Percentiles rank a stretch among this genome's conserved stretches.
Conservation (phyloP, 2,113 vertebrate genomes). For the Oxyruncus cristatus region DNA sequence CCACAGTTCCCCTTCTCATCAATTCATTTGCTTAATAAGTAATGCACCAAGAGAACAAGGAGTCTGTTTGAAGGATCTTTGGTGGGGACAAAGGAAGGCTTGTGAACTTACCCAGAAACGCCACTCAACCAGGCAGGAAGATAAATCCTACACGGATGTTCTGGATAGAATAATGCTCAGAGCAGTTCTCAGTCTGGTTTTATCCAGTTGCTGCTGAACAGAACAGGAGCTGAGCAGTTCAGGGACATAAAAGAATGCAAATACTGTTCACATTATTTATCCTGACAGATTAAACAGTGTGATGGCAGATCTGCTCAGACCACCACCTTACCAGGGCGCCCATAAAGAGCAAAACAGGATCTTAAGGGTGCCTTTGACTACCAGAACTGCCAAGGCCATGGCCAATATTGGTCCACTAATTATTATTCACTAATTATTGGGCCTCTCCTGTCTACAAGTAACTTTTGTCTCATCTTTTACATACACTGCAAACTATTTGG, state of each 20-base stretch:
- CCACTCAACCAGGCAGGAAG: neutral
- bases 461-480: neutral
- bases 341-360: neutral
- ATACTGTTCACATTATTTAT: neutral
- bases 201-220: neutral
- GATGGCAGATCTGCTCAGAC: neutral
- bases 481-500: neutral
- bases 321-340: neutral
- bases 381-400: neutral
- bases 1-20: neutral
- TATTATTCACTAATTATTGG: neutral
- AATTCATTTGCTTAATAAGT: neutral
- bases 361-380: neutral
- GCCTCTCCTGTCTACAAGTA: neutral
- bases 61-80: neutral
- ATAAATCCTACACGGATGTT: neutral
- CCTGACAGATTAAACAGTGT: neutral
- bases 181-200: neutral
- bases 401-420: neutral
- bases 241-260: neutral
- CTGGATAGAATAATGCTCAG: neutral
- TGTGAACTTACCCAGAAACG: neutral
- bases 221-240: neutral
- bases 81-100: neutral
- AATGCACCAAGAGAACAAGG: neutral